phyloP scores from a whole-genome alignment of 92 coral and sea anemone species.

The Virgularia gustaviana region DNA sequence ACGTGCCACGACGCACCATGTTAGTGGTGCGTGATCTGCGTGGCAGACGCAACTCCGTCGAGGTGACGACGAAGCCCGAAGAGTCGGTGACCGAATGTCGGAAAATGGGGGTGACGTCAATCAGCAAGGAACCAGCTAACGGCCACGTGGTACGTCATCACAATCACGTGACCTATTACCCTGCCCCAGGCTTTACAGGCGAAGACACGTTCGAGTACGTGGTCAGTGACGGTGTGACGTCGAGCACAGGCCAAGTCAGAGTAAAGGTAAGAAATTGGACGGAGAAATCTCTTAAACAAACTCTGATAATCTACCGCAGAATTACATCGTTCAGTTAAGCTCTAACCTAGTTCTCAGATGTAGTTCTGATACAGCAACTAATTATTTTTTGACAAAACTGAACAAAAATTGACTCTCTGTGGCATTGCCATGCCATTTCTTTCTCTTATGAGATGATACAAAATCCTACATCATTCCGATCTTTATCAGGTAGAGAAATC shows the following conservation, averaged over 20 bases:
- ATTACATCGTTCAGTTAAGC: too few relatives aligned
- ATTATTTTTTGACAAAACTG: not conserved
- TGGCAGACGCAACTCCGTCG: constrained; percentile 74
- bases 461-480: not conserved
- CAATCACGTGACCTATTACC: constrained; percentile 91
- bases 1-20: constrained; percentile 75
- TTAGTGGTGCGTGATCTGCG: constrained; percentile 73
- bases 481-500: constrained; percentile 17
- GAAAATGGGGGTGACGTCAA: constrained; percentile 69
- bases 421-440: too few relatives aligned
- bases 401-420: not conserved
- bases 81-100: constrained; percentile 77
- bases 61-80: constrained; percentile 71
- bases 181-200: constrained; percentile 74
- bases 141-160: constrained; percentile 80
- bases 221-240: constrained; percentile 77
- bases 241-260: constrained; percentile 75
- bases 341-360: not conserved
- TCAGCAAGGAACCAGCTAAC: constrained; percentile 65
- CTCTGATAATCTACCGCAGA: too few relatives aligned
- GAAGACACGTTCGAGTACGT: constrained; percentile 80
- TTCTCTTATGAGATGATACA: too few relatives aligned
- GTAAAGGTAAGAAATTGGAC: constrained; percentile 82
- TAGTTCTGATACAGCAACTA: not conserved
- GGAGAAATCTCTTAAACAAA: too few relatives aligned